These are phyloP conservation scores for Campylorhamphus procurvoides DNA, from an alignment of 2,113 vertebrate species.

Conservation along the genomic window DNA sequence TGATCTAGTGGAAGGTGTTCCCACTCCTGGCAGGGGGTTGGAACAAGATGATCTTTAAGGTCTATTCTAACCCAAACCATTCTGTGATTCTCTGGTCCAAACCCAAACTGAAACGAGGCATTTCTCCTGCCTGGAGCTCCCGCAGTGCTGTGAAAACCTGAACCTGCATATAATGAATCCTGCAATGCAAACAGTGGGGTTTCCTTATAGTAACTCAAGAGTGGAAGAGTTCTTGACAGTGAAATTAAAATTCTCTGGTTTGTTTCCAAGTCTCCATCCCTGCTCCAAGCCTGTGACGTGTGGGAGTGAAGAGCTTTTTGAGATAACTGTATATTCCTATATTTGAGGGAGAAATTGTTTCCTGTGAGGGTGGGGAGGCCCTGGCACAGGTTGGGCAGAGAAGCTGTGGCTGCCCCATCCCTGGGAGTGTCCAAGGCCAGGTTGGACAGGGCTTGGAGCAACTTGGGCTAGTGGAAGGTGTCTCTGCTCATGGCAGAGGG, in stretches of 20 bases:
- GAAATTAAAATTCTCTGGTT: not conserved
- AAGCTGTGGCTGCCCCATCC: not conserved
- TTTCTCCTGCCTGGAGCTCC: not conserved
- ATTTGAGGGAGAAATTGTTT: not conserved
- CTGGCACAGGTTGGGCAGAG: not conserved
- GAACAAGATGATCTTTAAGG: not conserved
- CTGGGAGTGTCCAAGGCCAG: not conserved
- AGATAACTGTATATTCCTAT: not conserved
- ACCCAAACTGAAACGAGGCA: not conserved
- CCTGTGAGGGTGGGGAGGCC: not conserved
- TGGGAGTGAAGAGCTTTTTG: not conserved
- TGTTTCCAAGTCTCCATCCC: not conserved
- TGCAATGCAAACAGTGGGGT: not conserved
- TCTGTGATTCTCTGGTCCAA: not conserved
- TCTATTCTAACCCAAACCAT: not conserved
- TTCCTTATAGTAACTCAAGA: not conserved
- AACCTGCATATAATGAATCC: not conserved
- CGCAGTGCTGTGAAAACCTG: not conserved
- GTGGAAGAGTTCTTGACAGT: not conserved
- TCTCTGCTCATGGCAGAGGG: not conserved
- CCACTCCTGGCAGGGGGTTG: not conserved
- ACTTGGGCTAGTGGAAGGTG: not conserved
- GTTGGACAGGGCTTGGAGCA: not conserved
- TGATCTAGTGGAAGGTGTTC: not conserved
- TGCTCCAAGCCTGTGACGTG: not conserved